Evolutionary conservation across 2,113 vertebrate species (phyloP).

Genomic region (Lophura nycthemera): DNA sequence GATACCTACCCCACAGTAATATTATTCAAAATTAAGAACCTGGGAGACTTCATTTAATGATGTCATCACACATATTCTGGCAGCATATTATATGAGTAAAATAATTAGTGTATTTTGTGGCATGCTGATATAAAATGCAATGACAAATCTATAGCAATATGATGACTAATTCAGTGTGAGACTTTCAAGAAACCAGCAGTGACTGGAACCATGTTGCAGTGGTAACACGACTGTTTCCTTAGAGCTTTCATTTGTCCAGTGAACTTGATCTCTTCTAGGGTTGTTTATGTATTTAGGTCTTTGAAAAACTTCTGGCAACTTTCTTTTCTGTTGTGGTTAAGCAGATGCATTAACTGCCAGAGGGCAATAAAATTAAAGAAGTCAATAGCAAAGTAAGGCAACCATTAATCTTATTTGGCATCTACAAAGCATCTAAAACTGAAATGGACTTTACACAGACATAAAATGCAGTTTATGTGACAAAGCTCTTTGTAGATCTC

Average conservation of each 20-base stretch:
- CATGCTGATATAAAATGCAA: neutral
- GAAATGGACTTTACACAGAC: neutral
- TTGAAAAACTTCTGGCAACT: neutral
- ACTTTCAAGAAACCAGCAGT: neutral
- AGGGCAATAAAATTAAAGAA: conserved; percentile 23
- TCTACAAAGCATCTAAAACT: neutral
- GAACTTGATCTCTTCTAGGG: neutral
- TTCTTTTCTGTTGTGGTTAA: conserved; percentile 1
- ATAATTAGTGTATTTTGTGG: neutral
- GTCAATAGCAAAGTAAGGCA: neutral
- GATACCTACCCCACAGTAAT: neutral
- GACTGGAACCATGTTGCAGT: neutral
- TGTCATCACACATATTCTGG: neutral
- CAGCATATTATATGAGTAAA: neutral
- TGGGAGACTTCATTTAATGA: neutral
- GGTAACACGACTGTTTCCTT: neutral
- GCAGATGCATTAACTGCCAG: conserved; percentile 8
- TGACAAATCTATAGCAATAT: neutral
- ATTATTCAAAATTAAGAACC: neutral
- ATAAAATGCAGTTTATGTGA: neutral
- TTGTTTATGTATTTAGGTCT: neutral
- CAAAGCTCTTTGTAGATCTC: neutral
- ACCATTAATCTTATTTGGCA: conserved; percentile 25
- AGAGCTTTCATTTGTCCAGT: neutral
- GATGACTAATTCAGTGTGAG: neutral